Conservation (phyloP, 2,113 vertebrate species). For the Gracilinanus agilis region DNA sequence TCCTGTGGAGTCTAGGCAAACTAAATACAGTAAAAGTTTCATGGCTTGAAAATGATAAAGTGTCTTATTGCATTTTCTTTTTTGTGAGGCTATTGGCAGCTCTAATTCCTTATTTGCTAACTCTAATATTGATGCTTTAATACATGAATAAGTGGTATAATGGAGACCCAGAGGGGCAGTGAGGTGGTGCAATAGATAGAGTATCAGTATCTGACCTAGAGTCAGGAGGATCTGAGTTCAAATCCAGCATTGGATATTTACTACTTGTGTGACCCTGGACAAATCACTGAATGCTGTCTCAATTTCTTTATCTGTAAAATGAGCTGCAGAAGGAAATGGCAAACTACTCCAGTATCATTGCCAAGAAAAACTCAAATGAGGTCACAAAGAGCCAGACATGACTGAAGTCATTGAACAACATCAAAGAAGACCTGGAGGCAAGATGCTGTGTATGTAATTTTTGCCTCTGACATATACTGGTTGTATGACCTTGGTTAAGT, state of each 20-base stretch:
- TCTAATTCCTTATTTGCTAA: slow-evolving; percentile 31
- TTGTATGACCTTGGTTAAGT: neutral
- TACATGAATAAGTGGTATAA: slow-evolving; percentile 1
- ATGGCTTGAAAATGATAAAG: neutral
- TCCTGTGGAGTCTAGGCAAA: neutral
- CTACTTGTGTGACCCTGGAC: too few relatives aligned
- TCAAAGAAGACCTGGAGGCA: neutral
- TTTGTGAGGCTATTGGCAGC: slow-evolving; percentile 12
- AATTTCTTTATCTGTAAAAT: too few relatives aligned
- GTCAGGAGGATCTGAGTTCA: too few relatives aligned
- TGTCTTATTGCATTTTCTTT: neutral
- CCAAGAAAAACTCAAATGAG: too few relatives aligned
- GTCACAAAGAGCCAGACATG: too few relatives aligned
- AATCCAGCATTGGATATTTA: too few relatives aligned
- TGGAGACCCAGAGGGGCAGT: neutral
- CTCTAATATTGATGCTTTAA: slow-evolving; percentile 35
- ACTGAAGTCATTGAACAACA: too few relatives aligned
- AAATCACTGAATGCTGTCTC: too few relatives aligned
- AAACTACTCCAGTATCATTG: too few relatives aligned
- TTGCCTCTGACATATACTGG: neutral
- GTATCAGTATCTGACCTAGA: too few relatives aligned
- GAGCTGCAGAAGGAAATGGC: too few relatives aligned
- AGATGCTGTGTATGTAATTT: neutral
- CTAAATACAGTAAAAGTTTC: neutral
- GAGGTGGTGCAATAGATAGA: too few relatives aligned